These are phyloP conservation scores for Hyppa rectilinea DNA, from an alignment of 2,888 invertebrate genomes.

Conservation along the genomic window DNA sequence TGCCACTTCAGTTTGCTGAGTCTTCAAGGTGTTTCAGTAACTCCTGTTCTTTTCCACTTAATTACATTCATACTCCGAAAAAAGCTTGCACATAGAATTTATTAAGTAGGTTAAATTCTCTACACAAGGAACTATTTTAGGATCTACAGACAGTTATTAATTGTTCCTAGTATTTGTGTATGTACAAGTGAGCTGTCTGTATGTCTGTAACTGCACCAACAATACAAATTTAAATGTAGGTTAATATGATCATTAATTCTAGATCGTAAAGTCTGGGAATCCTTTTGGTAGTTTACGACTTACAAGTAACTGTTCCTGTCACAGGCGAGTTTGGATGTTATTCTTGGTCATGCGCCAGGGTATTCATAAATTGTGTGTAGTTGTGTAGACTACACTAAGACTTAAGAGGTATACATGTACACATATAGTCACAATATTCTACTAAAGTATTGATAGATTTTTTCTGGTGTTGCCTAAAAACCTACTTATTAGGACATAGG, in stretches of 20 bases:
- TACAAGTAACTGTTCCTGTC: slow-evolving; percentile 34
- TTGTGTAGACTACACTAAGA: no score
- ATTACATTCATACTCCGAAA: no score
- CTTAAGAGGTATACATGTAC: neutral
- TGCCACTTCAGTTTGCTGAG: no score
- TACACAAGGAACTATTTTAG: slow-evolving; percentile 19
- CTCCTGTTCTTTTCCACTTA: no score
- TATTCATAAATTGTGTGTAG: slow-evolving; percentile 25
- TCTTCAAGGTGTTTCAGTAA: no score
- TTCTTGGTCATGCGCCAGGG: slow-evolving; percentile 45
- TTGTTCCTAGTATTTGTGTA: slow-evolving; percentile 8
- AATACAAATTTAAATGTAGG: slow-evolving; percentile 30
- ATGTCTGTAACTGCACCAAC: slow-evolving; percentile 11
- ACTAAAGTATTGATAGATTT: neutral
- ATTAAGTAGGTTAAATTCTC: neutral
- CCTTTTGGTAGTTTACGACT: slow-evolving; percentile 34
- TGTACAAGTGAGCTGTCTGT: slow-evolving; percentile 7
- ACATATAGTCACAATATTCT: neutral
- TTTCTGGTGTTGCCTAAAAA: no score
- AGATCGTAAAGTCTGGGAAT: slow-evolving; percentile 22
- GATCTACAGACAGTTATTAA: slow-evolving; percentile 4
- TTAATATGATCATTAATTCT: slow-evolving; percentile 24
- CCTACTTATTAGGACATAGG: no score
- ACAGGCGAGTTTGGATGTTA: slow-evolving; percentile 27
- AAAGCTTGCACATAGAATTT: no score